Conservation (phyloP, 1,140 invertebrate species). For the Macrostomum lignano region DNA sequence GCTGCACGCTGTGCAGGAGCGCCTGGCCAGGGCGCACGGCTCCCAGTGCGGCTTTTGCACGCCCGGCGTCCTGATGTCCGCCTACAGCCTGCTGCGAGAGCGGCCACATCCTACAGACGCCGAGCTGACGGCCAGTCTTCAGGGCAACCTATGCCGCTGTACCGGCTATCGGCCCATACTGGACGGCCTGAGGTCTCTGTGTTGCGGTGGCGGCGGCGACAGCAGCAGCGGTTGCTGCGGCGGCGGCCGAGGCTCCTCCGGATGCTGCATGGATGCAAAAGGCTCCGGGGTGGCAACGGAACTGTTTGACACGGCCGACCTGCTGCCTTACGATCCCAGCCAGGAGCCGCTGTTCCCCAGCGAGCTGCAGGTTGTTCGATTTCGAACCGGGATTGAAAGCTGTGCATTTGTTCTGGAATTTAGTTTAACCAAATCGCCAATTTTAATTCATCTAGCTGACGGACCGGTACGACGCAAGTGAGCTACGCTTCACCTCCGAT, state of each 20-base stretch:
- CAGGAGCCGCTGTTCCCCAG: slow-evolving; percentile 81
- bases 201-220: too few species aligned
- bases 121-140: slow-evolving; percentile 7
- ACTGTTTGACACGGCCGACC: slow-evolving; percentile 37
- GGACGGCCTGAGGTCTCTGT: too few species aligned
- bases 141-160: too few species aligned
- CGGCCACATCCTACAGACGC: slow-evolving; percentile 12
- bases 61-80: slow-evolving; percentile 26
- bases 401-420: too few species aligned
- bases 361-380: slow-evolving; percentile 52
- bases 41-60: slow-evolving; percentile 28
- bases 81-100: slow-evolving; percentile 21
- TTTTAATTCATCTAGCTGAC: too few species aligned
- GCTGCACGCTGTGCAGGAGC: too few species aligned
- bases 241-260: background rate
- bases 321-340: slow-evolving; percentile 44
- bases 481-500: too few species aligned
- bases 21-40: slow-evolving; percentile 18
- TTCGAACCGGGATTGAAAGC: too few species aligned
- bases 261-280: slow-evolving; percentile 1
- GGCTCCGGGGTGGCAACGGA: slow-evolving; percentile 2
- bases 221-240: too few species aligned
- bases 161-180: too few species aligned
- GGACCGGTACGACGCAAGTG: too few species aligned
- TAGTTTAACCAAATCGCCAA: too few species aligned